Conservation (phyloP, 2,797 vertebrate genomes). For the Falco peregrinus region DNA sequence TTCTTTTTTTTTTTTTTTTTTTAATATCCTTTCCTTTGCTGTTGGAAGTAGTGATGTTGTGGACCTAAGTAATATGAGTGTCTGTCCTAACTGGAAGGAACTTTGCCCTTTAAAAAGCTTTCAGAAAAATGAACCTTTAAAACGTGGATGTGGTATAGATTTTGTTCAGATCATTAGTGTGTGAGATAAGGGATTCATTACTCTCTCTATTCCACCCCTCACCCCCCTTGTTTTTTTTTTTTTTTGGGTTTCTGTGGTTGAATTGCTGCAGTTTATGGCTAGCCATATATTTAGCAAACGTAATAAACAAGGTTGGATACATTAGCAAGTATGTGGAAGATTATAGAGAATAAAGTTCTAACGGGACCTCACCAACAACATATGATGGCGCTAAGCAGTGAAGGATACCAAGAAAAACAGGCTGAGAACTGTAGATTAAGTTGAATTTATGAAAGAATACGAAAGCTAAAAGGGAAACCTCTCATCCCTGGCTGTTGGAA, state of each 20-base stretch:
- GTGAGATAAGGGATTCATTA: neutral
- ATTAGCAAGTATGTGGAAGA: neutral
- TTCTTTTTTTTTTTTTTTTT: neutral
- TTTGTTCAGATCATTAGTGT: neutral
- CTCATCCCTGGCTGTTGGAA: neutral
- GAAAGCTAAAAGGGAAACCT: neutral
- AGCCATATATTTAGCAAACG: neutral
- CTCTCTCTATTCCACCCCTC: neutral
- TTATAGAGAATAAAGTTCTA: neutral
- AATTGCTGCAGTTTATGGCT: neutral
- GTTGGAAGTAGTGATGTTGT: neutral
- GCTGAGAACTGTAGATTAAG: neutral
- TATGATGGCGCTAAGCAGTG: neutral
- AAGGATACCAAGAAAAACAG: neutral
- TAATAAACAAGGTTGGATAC: constrained; percentile 1
- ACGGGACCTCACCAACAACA: neutral
- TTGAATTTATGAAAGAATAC: neutral
- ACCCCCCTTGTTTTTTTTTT: neutral
- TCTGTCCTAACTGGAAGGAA: neutral
- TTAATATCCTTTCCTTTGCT: neutral
- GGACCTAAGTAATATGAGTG: neutral
- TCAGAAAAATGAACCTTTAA: neutral
- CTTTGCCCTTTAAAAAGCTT: neutral
- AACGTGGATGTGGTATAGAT: neutral
- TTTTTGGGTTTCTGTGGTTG: constrained; percentile 1